Base-by-base conservation (phyloP, 2,113 vertebrate genomes). In the Oenanthe melanoleuca region DNA sequence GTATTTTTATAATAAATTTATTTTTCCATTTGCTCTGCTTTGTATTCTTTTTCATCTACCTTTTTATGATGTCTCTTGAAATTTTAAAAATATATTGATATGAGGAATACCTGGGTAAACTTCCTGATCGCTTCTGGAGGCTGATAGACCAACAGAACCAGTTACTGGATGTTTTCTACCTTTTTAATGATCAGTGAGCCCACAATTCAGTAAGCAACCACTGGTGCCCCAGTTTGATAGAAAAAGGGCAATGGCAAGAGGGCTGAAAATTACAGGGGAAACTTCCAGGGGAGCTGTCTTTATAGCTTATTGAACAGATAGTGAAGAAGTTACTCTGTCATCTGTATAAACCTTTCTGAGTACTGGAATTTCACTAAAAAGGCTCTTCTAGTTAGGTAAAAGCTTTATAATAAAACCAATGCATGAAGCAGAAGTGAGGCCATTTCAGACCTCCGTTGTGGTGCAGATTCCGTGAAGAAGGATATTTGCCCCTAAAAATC, bases 371-470 rank as follows among this genome's bases (percentile, higher is more conserved):
- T 63, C 74, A 38, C 42, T 53, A 9, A 21, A 77, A 74, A 26
- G 20, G 8, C 8, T 83, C 10, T 71, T 14, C 5, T 4, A 14
- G 18, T 40, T 56, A 37, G 22, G 20, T 23, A 37, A 64, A 89
- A 56, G 25, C 31, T 24, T 80, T 66, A 15, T 21, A 52, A 56
- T 34, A 71, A 78, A 88, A 33, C 4, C 18, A 57, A n/a, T 9
- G 64, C 10, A 25, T 37, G 42, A 70, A n/a, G n/a, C n/a, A n/a
- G n/a, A n/a, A 59, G 22, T 4, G 8, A 88, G 50, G 37, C 34
- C 26, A 33, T 59, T 83, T 73, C 21, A 80, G 50, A 88, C 24
- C 8, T 64, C 61, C 5, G 0, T 0, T 29, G 64, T 1, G 0
- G 6, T 15, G 33, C 42, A n/a, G 20, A 53, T 71, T 71, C 93